Evolutionary conservation across 2,888 invertebrate genomes (phyloP), one percentile per base, ranked within the genome.

Genomic region (Resseliella maxima): DNA sequence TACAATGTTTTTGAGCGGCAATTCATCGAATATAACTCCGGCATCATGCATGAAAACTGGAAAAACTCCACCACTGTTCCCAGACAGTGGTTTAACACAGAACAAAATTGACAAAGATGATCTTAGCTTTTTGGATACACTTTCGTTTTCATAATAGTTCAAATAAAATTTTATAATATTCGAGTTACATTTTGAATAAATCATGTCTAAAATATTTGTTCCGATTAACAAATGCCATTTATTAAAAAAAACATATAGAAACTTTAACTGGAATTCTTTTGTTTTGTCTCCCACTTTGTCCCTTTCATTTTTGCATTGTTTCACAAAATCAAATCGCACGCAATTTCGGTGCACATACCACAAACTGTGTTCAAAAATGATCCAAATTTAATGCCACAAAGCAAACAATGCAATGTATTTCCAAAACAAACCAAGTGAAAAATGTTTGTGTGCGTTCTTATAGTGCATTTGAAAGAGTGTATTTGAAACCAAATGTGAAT

Each of bases 71-170:
- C n/a, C 24, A 21, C 6, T 83, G 1, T 83, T 83, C 24, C 21
- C 21, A n/a, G n/a, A 38, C 6, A 83, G 21, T n/a, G 38, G 38
- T 21, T 21, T 0, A 83, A 6, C 38, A 15, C 38, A 18, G 8
- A 38, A 83, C 12, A 12, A 83, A 21, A 38, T 83, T 10, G 83
- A 83, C 24, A n/a, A 83, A 21, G 38, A 35, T 3, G 81, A 83
- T n/a, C 24, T 83, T 0, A 83, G 83, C 24, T 83, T 21, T 38
- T n/a, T 83, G n/a, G 83, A 83, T 12, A 81, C 81, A 21, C 81
- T 81, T 81, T 10, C 35, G 5, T 81, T 81, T 81, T 36, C 5
- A 81, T 27, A 3, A 54, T 2, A 59, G 5, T 27, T 24, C 27
- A 59, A n/a, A 8, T 21, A n/a, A n/a, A n/a, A n/a, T 81, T 81